phyloP scores from a whole-genome alignment of 2,888 invertebrate species.

The Tipula vernalis region DNA sequence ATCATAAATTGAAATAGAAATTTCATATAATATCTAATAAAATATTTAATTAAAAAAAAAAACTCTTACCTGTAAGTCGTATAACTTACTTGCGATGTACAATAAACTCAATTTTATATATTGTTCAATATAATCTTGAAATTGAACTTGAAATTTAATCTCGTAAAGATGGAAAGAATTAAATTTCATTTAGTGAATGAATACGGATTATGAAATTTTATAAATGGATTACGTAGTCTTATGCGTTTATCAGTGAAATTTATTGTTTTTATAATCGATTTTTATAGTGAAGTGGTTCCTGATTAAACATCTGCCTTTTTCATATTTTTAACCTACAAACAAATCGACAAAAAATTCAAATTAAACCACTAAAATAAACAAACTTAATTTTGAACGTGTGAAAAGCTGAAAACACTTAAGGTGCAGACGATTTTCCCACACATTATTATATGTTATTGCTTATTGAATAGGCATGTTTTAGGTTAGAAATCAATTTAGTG shows the following conservation, averaged over 20 bases:
- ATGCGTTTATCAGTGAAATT: too few relatives aligned
- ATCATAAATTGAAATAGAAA: not conserved
- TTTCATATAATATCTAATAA: not conserved
- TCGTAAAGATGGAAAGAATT: not conserved
- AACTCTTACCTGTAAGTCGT: not conserved
- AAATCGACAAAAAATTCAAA: too few relatives aligned
- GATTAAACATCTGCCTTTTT: too few relatives aligned
- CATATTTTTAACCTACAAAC: too few relatives aligned
- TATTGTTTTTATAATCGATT: too few relatives aligned
- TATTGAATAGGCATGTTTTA: too few relatives aligned
- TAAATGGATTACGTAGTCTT: too few relatives aligned
- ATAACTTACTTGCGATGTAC: not conserved
- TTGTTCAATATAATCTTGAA: not conserved
- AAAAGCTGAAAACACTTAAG: not conserved
- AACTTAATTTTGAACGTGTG: too few relatives aligned
- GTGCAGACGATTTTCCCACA: not conserved
- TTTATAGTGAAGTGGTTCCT: too few relatives aligned
- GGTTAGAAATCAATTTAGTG: not conserved
- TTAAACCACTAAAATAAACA: too few relatives aligned
- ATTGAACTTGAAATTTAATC: not conserved
- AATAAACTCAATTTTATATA: not conserved
- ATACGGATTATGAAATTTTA: not conserved
- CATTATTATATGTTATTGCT: too few relatives aligned
- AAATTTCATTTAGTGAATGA: too few relatives aligned
- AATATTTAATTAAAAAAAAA: not conserved